Evolutionary conservation across 2,797 vertebrate genomes (phyloP), one percentile per base, ranked within the genome.

Genomic region (Artibeus lituratus): DNA sequence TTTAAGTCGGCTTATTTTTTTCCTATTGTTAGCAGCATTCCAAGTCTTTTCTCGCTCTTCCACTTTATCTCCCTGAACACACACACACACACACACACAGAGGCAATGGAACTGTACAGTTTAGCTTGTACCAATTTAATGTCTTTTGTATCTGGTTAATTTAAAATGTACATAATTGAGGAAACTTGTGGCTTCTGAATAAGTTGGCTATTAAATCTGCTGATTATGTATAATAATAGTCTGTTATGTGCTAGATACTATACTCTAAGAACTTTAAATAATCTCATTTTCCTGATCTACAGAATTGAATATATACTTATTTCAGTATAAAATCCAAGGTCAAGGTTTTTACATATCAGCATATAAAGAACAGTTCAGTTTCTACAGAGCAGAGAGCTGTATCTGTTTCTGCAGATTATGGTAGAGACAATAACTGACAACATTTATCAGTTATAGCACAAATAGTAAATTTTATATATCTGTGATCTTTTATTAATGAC

Each of bases 101-200:
- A 84, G 62, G 44, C 32, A 85, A 78, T 32, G 49, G 70, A 89
- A 73, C 15, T 65, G 1, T 37, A 1, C 5, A 51, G 14, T 77
- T 94, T 93, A 47, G 12, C 26, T 83, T 93, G 69, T 78, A 32
- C 49, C 69, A 93, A 42, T 59, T 89, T 94, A 81, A 77, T 87
- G 44, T 37, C 39, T 90, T 83, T 90, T 93, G 6, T 80, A 32
- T 91, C n/a, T 91, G 42, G n/a, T 90, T 83, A 19, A 37, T 86
- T 90, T 86, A 94, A 95, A 86, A 7, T 74, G 37, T 92, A 2
- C 7, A 1, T 90, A 86, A 86, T 29, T 91, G 69, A 94, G 49
- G 59, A 87, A 84, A 77, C 8, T 91, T 88, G n/a, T 91, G 39
- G 53, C 26, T 93, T 87, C 29, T 65, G 47, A 82, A 73, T 92